Evolutionary conservation across 2,888 invertebrate genomes (phyloP).

Genomic region (Hyppa rectilinea): DNA sequence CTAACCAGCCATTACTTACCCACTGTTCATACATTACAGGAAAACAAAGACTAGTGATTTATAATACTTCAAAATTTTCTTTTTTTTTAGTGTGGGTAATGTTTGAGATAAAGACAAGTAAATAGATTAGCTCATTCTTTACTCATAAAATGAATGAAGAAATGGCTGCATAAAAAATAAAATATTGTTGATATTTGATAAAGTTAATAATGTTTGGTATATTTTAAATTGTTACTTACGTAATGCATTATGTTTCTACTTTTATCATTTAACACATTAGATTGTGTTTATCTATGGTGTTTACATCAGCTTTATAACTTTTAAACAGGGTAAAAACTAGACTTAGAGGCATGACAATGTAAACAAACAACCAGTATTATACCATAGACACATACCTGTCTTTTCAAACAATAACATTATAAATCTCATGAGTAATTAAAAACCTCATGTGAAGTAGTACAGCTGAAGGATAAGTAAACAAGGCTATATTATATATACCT

Average conservation of each 20-base stretch:
- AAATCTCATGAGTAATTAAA: constrained; percentile 20
- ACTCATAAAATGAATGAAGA: background rate
- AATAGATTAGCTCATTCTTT: background rate
- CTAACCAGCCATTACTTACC: background rate
- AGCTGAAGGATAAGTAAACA: background rate
- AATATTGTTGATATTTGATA: background rate
- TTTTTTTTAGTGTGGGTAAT: background rate
- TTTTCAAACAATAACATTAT: constrained; percentile 23
- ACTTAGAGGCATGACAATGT: background rate
- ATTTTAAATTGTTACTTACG: background rate
- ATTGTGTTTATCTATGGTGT: background rate
- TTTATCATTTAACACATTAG: background rate
- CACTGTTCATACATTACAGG: background rate
- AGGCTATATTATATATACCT: background rate
- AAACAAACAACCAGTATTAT: constrained; percentile 5
- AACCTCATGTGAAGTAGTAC: background rate
- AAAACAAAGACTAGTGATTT: background rate
- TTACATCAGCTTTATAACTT: background rate
- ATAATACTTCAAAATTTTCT: background rate
- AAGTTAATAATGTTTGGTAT: background rate
- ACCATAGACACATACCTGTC: background rate
- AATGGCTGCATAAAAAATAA: background rate
- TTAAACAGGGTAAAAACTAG: background rate
- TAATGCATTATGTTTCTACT: background rate
- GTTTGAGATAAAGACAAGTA: background rate